A percentile compares a stretch with the other conserved stretches of the same genome.
These are phyloP conservation scores for Drosophila picticornis DNA, from an alignment of 2,888 invertebrate genomes.

Conservation along the genomic window DNA sequence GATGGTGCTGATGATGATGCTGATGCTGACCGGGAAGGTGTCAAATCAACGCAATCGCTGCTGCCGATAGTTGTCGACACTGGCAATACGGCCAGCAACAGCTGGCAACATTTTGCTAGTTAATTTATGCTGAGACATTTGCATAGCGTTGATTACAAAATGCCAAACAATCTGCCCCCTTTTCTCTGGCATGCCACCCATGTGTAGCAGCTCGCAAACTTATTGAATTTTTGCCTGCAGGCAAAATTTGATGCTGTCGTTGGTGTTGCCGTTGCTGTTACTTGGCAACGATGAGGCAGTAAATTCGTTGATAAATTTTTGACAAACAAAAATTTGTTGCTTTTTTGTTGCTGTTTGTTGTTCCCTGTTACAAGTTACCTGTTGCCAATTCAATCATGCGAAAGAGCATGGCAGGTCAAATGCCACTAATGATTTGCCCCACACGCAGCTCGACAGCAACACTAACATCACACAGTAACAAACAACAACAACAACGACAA, in stretches of 20 bases:
- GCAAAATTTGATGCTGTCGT: slow-evolving; percentile 42
- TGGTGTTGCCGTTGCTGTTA: slow-evolving; percentile 5
- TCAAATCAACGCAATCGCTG: slow-evolving; percentile 69
- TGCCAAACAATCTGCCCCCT: slow-evolving; percentile 63
- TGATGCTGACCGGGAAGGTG: slow-evolving; percentile 60
- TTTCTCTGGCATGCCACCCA: slow-evolving; percentile 42
- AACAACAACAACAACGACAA: slow-evolving; percentile 39
- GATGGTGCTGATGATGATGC: background rate
- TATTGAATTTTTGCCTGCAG: slow-evolving; percentile 56
- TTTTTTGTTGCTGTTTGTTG: slow-evolving; percentile 27
- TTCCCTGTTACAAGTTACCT: slow-evolving; percentile 23
- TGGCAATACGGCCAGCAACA: slow-evolving; percentile 39
- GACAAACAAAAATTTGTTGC: slow-evolving; percentile 64
- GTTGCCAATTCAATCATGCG: slow-evolving; percentile 75
- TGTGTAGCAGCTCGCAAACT: slow-evolving; percentile 44
- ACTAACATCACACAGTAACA: slow-evolving; percentile 24
- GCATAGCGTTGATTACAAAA: slow-evolving; percentile 80
- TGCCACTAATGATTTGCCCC: slow-evolving; percentile 82
- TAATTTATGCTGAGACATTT: slow-evolving; percentile 83
- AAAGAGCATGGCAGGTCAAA: slow-evolving; percentile 79
- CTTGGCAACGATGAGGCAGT: slow-evolving; percentile 32
- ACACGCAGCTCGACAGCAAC: slow-evolving; percentile 61
- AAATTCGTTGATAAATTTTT: slow-evolving; percentile 67
- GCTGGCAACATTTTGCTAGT: slow-evolving; percentile 63
- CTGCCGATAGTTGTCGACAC: slow-evolving; percentile 58